These are phyloP conservation scores for Ruditapes philippinarum DNA, from an alignment of 1,140 invertebrate genomes.

Conservation along the genomic window DNA sequence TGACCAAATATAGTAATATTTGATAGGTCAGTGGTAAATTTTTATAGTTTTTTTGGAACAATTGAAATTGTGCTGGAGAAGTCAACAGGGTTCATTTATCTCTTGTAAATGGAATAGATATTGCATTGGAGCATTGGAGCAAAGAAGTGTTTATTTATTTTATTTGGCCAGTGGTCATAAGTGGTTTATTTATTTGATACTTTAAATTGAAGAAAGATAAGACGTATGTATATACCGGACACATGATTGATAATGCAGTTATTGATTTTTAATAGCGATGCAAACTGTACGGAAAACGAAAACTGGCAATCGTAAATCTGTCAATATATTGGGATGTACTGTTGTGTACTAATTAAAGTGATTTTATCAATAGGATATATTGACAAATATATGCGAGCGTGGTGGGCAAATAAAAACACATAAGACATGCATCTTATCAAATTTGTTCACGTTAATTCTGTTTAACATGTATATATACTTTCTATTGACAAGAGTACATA, in stretches of 20 bases:
- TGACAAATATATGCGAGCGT: conserved; percentile 4
- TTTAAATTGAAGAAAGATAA: conserved; percentile 1
- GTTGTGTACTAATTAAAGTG: conserved; percentile 7
- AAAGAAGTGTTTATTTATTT: conserved; percentile 12
- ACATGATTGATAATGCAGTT: conserved; percentile 7
- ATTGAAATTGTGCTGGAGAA: conserved; percentile 11
- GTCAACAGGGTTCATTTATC: conserved; percentile 7
- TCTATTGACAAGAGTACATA: conserved; percentile 2
- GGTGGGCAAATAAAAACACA: not conserved
- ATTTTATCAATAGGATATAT: not conserved
- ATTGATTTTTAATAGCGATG: conserved; percentile 38
- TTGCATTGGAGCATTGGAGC: not conserved
- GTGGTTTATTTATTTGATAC: conserved; percentile 28
- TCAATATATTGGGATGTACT: not conserved
- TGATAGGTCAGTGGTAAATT: conserved; percentile 21
- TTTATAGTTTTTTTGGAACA: conserved; percentile 42
- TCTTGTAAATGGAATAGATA: not conserved
- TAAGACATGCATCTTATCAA: conserved; percentile 1
- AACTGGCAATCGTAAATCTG: conserved; percentile 8
- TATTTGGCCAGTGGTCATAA: conserved; percentile 22
- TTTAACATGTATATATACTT: not conserved
- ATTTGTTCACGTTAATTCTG: not conserved
- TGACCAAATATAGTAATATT: conserved; percentile 45
- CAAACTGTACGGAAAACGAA: not conserved
- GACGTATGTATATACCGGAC: not conserved